Percentiles rank a stretch among this genome's conserved stretches.
These are phyloP conservation scores for Aporophyla lueneburgensis DNA, from an alignment of 2,888 invertebrate genomes.

Conservation along the genomic window DNA sequence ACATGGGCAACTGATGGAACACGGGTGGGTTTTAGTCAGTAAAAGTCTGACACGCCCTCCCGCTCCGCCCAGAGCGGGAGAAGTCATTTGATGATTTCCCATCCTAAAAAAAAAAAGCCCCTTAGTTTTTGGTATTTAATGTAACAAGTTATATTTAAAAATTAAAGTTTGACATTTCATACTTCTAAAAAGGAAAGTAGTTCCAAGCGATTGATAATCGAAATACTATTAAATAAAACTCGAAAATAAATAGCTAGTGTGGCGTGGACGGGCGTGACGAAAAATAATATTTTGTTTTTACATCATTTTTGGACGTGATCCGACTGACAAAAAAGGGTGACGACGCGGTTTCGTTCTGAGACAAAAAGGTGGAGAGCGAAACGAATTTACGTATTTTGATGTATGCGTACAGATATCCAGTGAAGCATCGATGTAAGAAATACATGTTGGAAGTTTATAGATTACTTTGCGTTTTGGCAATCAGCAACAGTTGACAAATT, in stretches of 20 bases:
- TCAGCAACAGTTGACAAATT: background rate
- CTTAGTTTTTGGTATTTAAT: too few relatives aligned
- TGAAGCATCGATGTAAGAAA: constrained; percentile 33
- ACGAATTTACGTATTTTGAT: constrained; percentile 75
- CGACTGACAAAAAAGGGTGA: constrained; percentile 83
- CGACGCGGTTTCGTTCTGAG: constrained; percentile 77
- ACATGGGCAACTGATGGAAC: too few relatives aligned
- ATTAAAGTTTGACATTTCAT: background rate
- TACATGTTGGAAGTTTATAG: constrained; percentile 4
- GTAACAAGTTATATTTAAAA: background rate
- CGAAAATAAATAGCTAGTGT: constrained; percentile 81
- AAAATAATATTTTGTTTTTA: constrained; percentile 86
- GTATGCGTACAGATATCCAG: constrained; percentile 59
- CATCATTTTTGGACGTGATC: constrained; percentile 79
- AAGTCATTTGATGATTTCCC: too few relatives aligned
- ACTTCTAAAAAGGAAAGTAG: background rate
- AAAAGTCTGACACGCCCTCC: too few relatives aligned
- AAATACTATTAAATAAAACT: constrained; percentile 58
- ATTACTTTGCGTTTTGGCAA: background rate
- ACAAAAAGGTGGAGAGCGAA: constrained; percentile 77
- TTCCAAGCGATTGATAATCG: background rate
- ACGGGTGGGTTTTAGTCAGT: too few relatives aligned
- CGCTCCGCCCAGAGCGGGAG: too few relatives aligned
- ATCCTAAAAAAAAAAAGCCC: too few relatives aligned
- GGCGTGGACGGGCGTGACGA: constrained; percentile 86